These are phyloP conservation scores for Rhinoderma darwinii DNA, from an alignment of 2,113 vertebrate genomes.

Conservation along the genomic window DNA sequence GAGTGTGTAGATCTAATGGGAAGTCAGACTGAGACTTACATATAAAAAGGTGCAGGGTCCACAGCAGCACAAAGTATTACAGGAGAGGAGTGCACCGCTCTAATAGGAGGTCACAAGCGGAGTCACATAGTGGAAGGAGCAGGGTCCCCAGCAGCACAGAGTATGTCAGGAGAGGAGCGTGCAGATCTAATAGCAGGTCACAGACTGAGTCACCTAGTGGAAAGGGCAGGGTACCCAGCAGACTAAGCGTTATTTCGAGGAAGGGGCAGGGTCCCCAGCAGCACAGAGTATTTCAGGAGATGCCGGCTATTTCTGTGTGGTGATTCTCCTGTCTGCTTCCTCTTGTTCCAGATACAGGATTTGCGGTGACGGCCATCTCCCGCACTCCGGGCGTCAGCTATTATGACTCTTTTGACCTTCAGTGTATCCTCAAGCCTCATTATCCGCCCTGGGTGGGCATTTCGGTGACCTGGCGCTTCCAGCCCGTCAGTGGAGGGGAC, in stretches of 20 bases:
- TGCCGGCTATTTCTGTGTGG: not conserved
- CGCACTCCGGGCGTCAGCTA: slow-evolving; percentile 90
- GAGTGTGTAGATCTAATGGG: too few relatives aligned
- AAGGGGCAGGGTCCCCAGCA: not conserved
- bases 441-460: slow-evolving; percentile 87
- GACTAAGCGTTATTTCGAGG: too few relatives aligned
- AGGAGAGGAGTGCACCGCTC: too few relatives aligned
- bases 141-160: too few relatives aligned
- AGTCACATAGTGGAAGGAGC: not conserved
- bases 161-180: too few relatives aligned
- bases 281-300: not conserved
- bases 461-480: slow-evolving; percentile 93
- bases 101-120: too few relatives aligned
- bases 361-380: slow-evolving; percentile 92
- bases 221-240: not conserved
- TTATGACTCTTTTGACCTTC: slow-evolving; percentile 91
- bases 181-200: too few relatives aligned
- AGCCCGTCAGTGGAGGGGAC: slow-evolving; percentile 76
- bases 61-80: too few relatives aligned
- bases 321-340: not conserved
- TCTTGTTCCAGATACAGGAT: slow-evolving; percentile 81
- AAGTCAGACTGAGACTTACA: too few relatives aligned
- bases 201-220: too few relatives aligned
- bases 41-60: too few relatives aligned
- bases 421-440: slow-evolving; percentile 94